Base-by-base conservation (phyloP, 2,797 vertebrate species). In the Eulemur coronatus region DNA sequence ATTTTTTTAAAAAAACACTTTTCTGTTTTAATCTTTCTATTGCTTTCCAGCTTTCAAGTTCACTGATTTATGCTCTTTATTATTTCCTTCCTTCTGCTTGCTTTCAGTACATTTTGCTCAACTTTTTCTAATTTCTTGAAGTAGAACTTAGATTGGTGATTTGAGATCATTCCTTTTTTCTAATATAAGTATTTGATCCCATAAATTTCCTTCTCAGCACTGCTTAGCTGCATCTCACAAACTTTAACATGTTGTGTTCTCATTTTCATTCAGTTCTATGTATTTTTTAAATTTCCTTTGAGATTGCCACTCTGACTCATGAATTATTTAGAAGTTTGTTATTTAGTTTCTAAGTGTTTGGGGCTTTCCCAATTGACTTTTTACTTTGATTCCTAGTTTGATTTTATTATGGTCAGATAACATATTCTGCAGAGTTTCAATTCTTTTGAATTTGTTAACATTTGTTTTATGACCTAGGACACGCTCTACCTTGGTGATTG, bases 341-440 rank as follows among this genome's bases (percentile, higher is more conserved):
- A 35, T 61, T 89, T 63, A 86, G 69, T 82, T 92, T 91, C 63
- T n/a, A 89, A 41, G 33, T 38, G 15, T 81, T 69, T 18, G 46
- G 38, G 67, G 70, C 57, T 61, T 89, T 82, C 57, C 70, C 48
- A 61, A 4, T 63, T 50, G 48, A 63, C 26, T 38, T 92, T 38
- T 18, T 26, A 28, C 46, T 92, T 96, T 94, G 69, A 89, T 81
- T 91, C 93, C 69, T 86, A 73, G 28, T 82, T 86, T 41, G 63
- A 78, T 57, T 89, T 75, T 67, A 67, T 41, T 86, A 61, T 80
- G 75, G 61, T 48, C 61, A 65, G 81, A 75, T 22, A 67, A 26
- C 38, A 65, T 28, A 38, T 30, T 61, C 5, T 38, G 6, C 26
- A 57, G 52, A 67, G 72, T 46, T 78, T 76, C 5, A 3, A 12